Percentiles rank a stretch among this genome's conserved stretches.
Evolutionary conservation across 2,797 vertebrate genomes (phyloP).

Genomic region (Aselliscus stoliczkanus): DNA sequence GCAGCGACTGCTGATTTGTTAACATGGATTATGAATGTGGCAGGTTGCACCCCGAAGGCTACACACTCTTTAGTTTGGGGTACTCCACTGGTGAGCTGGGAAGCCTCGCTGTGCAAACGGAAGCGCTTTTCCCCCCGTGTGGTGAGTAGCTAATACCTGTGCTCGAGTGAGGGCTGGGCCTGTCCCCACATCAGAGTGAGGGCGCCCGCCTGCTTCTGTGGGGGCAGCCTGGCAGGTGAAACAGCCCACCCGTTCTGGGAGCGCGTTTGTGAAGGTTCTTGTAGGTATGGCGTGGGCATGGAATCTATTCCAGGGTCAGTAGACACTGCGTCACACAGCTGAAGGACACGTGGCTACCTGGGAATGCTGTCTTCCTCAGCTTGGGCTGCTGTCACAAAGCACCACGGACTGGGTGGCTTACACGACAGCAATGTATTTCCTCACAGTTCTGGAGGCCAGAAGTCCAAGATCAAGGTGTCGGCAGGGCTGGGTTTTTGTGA

Average conservation of each 20-base stretch:
- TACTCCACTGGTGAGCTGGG: background rate
- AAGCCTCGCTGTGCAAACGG: background rate
- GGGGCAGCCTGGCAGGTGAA: background rate
- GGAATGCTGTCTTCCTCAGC: background rate
- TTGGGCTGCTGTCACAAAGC: background rate
- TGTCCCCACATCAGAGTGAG: background rate
- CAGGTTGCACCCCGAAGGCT: rapidly evolving
- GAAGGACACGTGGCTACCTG: background rate
- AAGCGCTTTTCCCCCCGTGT: background rate
- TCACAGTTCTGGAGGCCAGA: background rate
- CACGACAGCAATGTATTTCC: background rate
- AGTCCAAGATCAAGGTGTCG: background rate
- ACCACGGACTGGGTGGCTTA: background rate
- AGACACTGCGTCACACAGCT: rapidly evolving
- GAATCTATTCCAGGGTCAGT: background rate
- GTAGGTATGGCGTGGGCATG: rapidly evolving
- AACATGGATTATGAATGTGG: background rate
- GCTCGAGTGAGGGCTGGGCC: background rate
- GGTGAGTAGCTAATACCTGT: rapidly evolving
- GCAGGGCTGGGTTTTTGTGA: no score
- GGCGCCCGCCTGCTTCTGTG: no score
- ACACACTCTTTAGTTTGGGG: rapidly evolving
- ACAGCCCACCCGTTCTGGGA: background rate
- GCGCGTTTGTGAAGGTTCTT: background rate
- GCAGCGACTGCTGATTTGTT: background rate